Evolutionary conservation across 2,888 invertebrate species (phyloP), one percentile per base, ranked within the genome.

Genomic region (Mechanitis messenoides): DNA sequence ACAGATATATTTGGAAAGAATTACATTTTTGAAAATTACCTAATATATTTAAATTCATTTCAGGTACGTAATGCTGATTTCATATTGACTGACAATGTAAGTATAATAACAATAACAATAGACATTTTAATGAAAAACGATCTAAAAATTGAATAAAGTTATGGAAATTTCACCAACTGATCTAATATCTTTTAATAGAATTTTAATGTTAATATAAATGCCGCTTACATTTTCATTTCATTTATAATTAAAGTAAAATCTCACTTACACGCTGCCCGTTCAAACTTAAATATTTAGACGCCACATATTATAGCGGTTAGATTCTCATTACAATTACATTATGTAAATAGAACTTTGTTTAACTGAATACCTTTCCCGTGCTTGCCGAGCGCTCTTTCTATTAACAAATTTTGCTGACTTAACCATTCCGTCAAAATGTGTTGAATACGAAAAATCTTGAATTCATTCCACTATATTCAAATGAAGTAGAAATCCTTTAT

Each of bases 261-360:
- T 58, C 57, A 58, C 53, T 61, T 62, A 55, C 59, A 64, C 50
- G 56, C 55, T 46, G 38, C 35, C 45, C 56, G 60, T 57, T 55
- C 45, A 59, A 61, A 61, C 45, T 64, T 61, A 59, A 64, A 64
- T 64, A 64, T 64, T 61, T 64, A 57, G 55, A 63, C 42, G 50
- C 53, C 58, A 64, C 64, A 58, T 64, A 63, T 62, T 53, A 62
- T 56, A 55, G 45, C 50, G 59, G 62, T 65, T 61, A 65, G 61
- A 63, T 64, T 65, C 61, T 58, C 61, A 55, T 64, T 63, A 58
- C 64, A 63, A 66, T 67, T 64, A 64, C 64, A 65, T 65, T 64
- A 64, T 65, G 67, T 66, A 69, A 67, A 64, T 62, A 67, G 53
- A 60, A 68, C 63, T 66, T 68, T 63, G 62, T 62, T 66, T 63